Percentiles rank a stretch among this genome's conserved stretches.
Conservation (phyloP, 2,113 vertebrate genomes). For the Cynopterus brachyotis region DNA sequence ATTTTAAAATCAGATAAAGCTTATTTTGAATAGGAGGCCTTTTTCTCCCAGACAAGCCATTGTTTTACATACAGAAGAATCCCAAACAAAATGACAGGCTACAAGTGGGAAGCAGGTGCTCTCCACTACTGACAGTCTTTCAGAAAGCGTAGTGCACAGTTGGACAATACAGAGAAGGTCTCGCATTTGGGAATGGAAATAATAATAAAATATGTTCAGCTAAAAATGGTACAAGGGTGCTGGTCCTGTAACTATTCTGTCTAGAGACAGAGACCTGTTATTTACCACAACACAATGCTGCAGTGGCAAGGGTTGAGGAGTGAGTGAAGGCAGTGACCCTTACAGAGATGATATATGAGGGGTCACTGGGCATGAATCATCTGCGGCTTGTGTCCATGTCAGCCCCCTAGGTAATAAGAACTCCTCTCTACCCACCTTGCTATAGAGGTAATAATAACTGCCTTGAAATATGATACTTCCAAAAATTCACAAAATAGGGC, state of each 20-base stretch:
- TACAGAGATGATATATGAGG: neutral
- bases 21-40: neutral
- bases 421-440: neutral
- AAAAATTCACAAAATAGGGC: neutral
- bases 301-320: neutral
- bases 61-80: neutral
- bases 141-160: neutral
- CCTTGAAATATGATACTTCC: neutral
- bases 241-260: neutral
- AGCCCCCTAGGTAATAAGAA: neutral
- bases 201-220: neutral
- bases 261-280: neutral
- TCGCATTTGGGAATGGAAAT: neutral
- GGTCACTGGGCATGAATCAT: neutral
- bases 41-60: neutral
- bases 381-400: neutral
- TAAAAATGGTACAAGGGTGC: slow-evolving; percentile 37
- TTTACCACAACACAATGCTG: neutral
- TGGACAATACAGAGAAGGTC: neutral
- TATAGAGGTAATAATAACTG: neutral
- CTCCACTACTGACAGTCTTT: neutral
- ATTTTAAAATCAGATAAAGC: neutral
- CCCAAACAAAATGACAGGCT: neutral
- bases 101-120: neutral
- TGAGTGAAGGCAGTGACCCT: neutral